phyloP scores from a whole-genome alignment of 1,140 invertebrate species.

The Caerostris extrusa region DNA sequence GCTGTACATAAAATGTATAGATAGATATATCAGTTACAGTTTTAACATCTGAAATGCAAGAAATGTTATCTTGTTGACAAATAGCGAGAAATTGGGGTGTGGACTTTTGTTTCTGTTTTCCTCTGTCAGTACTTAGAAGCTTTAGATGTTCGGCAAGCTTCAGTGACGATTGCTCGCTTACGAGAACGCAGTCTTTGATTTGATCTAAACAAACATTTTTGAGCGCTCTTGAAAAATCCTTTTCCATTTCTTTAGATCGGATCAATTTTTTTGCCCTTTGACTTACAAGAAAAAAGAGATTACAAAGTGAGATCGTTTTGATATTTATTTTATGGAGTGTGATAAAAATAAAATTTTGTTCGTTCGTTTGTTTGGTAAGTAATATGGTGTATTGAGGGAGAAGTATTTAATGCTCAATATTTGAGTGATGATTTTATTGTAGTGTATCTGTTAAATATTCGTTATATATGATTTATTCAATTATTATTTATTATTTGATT shows the following conservation, averaged over 20 bases:
- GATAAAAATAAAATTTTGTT: not conserved
- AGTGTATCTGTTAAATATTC: too few relatives aligned
- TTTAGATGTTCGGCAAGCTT: slow-evolving; percentile 23
- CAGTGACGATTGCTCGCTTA: slow-evolving; percentile 53
- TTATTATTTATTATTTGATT: too few relatives aligned
- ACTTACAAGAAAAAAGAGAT: not conserved
- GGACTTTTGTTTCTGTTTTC: slow-evolving; percentile 37
- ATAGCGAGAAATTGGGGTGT: slow-evolving; percentile 63
- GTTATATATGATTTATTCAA: too few relatives aligned
- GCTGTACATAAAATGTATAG: slow-evolving; percentile 14
- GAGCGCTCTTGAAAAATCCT: slow-evolving; percentile 11
- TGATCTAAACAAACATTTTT: slow-evolving; percentile 71
- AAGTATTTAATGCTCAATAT: too few relatives aligned
- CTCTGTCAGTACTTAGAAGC: not conserved
- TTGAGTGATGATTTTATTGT: too few relatives aligned
- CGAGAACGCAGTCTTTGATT: slow-evolving; percentile 31
- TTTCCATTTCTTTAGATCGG: not conserved
- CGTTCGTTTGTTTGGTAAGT: not conserved
- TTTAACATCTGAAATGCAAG: slow-evolving; percentile 48
- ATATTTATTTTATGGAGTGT: not conserved
- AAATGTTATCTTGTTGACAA: slow-evolving; percentile 72
- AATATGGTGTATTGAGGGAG: not conserved
- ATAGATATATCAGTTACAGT: slow-evolving; percentile 43
- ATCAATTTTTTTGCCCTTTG: slow-evolving; percentile 40
- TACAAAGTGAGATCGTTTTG: not conserved